These are phyloP conservation scores for Plebejus argus DNA, from an alignment of 2,888 invertebrate genomes.

Conservation along the genomic window DNA sequence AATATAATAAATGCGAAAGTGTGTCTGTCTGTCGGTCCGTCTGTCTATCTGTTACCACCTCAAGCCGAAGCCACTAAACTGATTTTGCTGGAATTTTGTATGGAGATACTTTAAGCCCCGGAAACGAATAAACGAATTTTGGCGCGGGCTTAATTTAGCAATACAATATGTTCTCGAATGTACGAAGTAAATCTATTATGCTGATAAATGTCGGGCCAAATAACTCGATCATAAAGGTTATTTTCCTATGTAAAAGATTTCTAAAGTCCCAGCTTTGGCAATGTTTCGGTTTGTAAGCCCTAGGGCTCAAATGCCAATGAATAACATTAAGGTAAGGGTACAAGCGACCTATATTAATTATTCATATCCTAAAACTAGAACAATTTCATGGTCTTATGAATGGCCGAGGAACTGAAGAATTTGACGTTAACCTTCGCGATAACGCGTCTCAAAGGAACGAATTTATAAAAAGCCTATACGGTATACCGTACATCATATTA, in stretches of 20 bases:
- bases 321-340: background rate
- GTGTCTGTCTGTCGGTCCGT: no score
- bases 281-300: background rate
- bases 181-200: background rate
- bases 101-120: no score
- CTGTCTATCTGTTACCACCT: no score
- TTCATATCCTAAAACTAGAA: background rate
- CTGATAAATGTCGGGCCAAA: background rate
- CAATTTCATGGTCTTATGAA: background rate
- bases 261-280: background rate
- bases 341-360: background rate
- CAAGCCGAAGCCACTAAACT: no score
- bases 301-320: background rate
- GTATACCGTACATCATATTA: background rate
- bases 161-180: no score
- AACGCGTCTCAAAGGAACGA: conserved; percentile 13
- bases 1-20: no score
- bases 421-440: background rate
- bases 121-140: no score
- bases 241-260: background rate
- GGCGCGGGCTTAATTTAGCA: no score
- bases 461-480: background rate
- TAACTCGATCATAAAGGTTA: background rate
- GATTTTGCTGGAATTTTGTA: no score
- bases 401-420: background rate